Evolutionary conservation across 2,797 vertebrate genomes (phyloP), one percentile per base, ranked within the genome.

Genomic region (Gobio occitaniae): DNA sequence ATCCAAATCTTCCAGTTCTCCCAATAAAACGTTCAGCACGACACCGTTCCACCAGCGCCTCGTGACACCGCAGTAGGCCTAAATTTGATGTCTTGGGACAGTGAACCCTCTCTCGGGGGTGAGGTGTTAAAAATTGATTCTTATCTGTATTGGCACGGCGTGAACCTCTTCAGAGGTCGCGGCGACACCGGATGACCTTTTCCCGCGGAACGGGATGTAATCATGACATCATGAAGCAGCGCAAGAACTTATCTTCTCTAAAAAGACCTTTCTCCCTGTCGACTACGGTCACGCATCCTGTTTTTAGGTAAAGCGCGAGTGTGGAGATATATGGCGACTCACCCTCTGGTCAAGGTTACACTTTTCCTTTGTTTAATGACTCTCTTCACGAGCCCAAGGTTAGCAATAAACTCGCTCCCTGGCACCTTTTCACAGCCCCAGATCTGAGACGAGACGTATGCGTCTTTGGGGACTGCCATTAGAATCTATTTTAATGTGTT

Each of bases 81-180:
- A 94, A 93, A 94, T 94, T 90, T 92, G 84, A 92, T 86, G 84
- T 88, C 87, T 86, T 90, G 91, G 93, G 93, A 95, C 92, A 90
- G 87, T 90, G 90, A 94, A 94, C 91, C 90, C 90, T 90, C 84
- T 71, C 88, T 90, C 92, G 44, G 92, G 91, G 93, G 94, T 95
- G 91, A 94, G 93, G 93, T 94, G 94, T 95, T 93, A 94, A 92
- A 92, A 93, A 94, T 94, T 88, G 90, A 95, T 95, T 94, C 89
- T 88, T 92, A 91, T 94, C 93, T 93, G 90, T 92, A 93, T 92
- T 92, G 91, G 93, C 91, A 89, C 84, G 86, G 87, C 85, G 74
- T 74, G 85, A 91, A 87, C 90, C 78, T 88, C 84, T 81, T 83
- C 78, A 84, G 59, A 38, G 59, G 78, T 83, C 78, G 83, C 80